phyloP scores from a whole-genome alignment of 2,797 vertebrate species.

The Pangasius krempfi region DNA sequence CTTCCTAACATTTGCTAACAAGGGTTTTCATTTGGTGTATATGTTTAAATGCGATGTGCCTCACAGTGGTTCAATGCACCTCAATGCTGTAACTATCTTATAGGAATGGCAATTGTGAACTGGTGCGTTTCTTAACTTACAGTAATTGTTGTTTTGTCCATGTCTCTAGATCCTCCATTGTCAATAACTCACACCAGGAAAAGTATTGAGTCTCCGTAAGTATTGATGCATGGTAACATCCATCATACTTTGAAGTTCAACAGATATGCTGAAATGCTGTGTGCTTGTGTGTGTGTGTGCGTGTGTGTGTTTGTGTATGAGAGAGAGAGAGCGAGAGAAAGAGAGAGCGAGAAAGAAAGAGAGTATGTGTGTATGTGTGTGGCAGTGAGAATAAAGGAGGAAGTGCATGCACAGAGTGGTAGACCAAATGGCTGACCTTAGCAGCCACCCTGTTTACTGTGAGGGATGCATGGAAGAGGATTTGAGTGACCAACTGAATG shows the following conservation, averaged over 20 bases:
- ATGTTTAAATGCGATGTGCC: neutral
- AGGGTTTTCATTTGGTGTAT: neutral
- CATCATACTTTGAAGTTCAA: conserved; percentile 51
- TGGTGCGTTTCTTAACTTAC: neutral
- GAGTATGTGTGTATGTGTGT: conserved; percentile 50
- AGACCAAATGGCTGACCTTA: conserved; percentile 47
- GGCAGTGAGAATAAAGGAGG: conserved; percentile 46
- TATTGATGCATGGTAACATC: conserved; percentile 64
- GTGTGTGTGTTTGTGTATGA: conserved; percentile 57
- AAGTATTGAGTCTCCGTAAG: conserved; percentile 99
- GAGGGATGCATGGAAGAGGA: conserved; percentile 49
- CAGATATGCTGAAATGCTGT: conserved; percentile 31
- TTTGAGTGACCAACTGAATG: conserved; percentile 48
- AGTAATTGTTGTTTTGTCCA: conserved; percentile 58
- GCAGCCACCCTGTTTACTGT: conserved; percentile 42
- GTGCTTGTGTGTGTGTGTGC: conserved; percentile 30
- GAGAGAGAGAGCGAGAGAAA: neutral
- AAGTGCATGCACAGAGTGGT: conserved; percentile 59
- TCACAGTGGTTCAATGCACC: neutral
- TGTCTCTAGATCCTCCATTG: conserved; percentile 90
- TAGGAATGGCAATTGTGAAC: neutral
- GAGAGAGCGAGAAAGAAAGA: neutral
- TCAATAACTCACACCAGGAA: conserved; percentile 99
- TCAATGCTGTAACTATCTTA: neutral
- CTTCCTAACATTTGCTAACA: neutral